Evolutionary conservation across 2,797 vertebrate species (phyloP).

Genomic region (Vultur gryphus): DNA sequence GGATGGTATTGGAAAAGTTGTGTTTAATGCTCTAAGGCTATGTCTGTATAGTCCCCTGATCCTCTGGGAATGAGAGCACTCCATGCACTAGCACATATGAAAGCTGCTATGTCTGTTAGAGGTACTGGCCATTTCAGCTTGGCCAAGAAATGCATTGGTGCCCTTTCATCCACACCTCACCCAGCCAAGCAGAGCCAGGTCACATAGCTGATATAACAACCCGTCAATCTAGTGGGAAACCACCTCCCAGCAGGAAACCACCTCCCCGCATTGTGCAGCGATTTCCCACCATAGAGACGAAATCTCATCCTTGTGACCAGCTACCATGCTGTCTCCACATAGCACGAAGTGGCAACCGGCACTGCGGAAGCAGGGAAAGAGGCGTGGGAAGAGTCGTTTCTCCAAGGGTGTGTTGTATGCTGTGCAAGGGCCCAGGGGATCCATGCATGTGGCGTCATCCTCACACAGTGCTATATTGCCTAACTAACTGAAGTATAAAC

Average conservation of each 20-base stretch:
- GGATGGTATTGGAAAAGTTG: background rate
- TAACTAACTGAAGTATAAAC: background rate
- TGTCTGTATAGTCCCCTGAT: background rate
- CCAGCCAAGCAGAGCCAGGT: background rate
- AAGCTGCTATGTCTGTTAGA: background rate
- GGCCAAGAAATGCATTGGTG: background rate
- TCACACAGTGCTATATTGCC: background rate
- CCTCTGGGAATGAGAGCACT: background rate
- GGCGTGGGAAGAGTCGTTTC: background rate
- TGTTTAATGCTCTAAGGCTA: background rate
- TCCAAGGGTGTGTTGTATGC: background rate
- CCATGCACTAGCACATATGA: background rate
- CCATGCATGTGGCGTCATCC: background rate
- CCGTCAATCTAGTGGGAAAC: background rate
- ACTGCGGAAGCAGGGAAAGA: background rate
- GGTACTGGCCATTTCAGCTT: background rate
- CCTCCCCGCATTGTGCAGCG: background rate
- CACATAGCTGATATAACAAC: background rate
- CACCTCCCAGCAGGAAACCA: background rate
- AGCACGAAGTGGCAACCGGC: background rate
- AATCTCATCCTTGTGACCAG: background rate
- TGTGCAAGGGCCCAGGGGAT: background rate
- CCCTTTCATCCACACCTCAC: background rate
- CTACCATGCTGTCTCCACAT: background rate
- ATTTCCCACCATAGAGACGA: background rate